Percentiles rank a stretch among this genome's conserved stretches.
Evolutionary conservation across 2,888 invertebrate species (phyloP).

Genomic region (Acleris laterana): DNA sequence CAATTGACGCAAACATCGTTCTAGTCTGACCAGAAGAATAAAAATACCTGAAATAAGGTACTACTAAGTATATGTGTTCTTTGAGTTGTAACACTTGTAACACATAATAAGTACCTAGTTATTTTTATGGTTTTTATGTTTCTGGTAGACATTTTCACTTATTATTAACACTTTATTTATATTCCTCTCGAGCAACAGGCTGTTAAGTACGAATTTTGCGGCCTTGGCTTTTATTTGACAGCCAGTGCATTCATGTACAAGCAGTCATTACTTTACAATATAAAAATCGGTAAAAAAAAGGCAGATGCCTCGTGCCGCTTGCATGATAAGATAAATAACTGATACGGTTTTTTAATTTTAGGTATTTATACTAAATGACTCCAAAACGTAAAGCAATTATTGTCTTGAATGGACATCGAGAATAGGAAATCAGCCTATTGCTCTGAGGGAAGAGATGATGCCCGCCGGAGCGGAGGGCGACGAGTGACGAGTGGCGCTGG

Average conservation of each 20-base stretch:
- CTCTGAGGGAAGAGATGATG: not conserved
- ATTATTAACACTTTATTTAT: not conserved
- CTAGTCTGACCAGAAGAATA: too few species aligned
- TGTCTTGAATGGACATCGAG: not conserved
- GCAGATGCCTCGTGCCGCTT: slow-evolving; percentile 1
- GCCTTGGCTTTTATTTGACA: not conserved
- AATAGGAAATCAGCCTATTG: slow-evolving; percentile 1
- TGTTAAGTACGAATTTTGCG: not conserved
- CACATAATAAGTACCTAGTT: too few species aligned
- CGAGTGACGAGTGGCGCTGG: not conserved
- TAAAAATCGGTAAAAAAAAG: not conserved
- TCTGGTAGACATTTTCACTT: too few species aligned
- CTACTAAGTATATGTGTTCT: too few species aligned
- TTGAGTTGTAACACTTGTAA: too few species aligned
- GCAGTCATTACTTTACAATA: not conserved
- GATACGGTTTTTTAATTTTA: not conserved
- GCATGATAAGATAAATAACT: slow-evolving; percentile 3
- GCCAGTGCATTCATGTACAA: not conserved
- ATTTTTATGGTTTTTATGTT: too few species aligned
- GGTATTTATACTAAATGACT: not conserved
- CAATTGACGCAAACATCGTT: too few species aligned
- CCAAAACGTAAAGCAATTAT: not conserved
- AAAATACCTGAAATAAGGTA: too few species aligned
- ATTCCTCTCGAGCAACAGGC: slow-evolving; percentile 5
- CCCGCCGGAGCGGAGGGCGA: not conserved